Base-by-base conservation (phyloP, 2,888 invertebrate species). In the Drosophila macrospina region DNA sequence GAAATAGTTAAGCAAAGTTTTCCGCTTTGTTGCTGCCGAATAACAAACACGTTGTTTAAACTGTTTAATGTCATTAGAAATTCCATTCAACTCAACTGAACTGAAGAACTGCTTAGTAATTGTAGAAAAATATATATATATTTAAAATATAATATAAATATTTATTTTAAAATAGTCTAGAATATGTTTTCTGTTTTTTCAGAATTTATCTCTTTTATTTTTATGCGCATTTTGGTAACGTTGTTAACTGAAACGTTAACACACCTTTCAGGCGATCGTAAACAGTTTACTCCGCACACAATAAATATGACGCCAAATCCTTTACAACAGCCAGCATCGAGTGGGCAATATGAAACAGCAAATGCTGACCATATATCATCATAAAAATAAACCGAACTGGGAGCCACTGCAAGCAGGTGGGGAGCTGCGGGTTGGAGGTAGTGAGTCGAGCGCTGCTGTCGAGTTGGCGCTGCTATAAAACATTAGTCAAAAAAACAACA, bases 271-370 rank as follows among this genome's bases (percentile, higher is more conserved):
- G 36, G n/a, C 10, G 45, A 57, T 61, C 61, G 13, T 71, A 54
- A 76, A 66, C 66, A 74, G 69, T 41, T 59, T 42, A 42, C 41
- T 47, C 30, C 13, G 30, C 39, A n/a, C 37, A 26, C 72, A 74
- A 84, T 83, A 87, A 83, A 83, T 87, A 81, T 68, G 52, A 37
- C 36, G 66, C 64, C 61, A 74, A 87, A 71, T 74, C 85, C 70
- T 65, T 69, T 67, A 61, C 63, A 67, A 66, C 54, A 59, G 78
- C 42, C 60, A 13, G 37, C 20, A 16, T 41, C 51, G 52, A 55
- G 39, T 61, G 61, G 60, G 68, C 57, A 76, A 64, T 56, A 63
- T 61, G 59, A 65, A 51, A 45, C 59, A 32, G 64, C 55, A 59
- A 62, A 44, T 34, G 36, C 57, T 54, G 72, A 66, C 78, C 83